Percentiles rank a stretch among this genome's conserved stretches.
These are phyloP conservation scores for Psittacula derbiana DNA, from an alignment of 2,797 vertebrate species.

Conservation along the genomic window DNA sequence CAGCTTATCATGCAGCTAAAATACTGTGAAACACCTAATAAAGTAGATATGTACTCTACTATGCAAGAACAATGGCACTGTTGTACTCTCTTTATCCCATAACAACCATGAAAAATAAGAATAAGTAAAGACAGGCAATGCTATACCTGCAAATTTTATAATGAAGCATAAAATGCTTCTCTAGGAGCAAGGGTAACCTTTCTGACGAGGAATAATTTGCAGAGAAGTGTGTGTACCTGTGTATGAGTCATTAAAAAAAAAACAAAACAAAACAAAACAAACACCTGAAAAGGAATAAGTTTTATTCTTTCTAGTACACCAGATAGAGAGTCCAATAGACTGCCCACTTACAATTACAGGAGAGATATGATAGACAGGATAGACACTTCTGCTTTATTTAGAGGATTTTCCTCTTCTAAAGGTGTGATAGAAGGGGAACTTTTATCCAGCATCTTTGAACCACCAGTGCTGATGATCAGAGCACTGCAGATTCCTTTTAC, in stretches of 20 bases:
- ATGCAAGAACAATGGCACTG: background rate
- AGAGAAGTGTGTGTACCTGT: background rate
- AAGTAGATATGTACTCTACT: background rate
- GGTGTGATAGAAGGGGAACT: background rate
- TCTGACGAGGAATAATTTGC: background rate
- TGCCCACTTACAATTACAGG: background rate
- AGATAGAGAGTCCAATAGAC: background rate
- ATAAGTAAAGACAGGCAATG: background rate
- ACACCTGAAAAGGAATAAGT: background rate
- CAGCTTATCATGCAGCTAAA: background rate
- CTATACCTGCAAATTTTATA: background rate
- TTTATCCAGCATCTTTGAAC: background rate
- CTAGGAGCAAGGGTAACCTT: background rate
- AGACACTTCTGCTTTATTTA: background rate
- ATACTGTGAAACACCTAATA: background rate
- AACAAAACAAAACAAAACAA: too few species aligned
- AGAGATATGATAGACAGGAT: background rate
- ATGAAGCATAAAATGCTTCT: background rate
- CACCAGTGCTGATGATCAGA: background rate
- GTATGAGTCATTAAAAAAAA: background rate
- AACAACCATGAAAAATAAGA: conserved; percentile 3
- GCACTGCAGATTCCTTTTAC: background rate
- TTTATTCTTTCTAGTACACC: background rate
- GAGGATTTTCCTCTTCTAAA: background rate
- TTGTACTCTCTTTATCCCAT: background rate